Base-by-base conservation (phyloP, 2,113 vertebrate species). In the Rissa tridactyla region DNA sequence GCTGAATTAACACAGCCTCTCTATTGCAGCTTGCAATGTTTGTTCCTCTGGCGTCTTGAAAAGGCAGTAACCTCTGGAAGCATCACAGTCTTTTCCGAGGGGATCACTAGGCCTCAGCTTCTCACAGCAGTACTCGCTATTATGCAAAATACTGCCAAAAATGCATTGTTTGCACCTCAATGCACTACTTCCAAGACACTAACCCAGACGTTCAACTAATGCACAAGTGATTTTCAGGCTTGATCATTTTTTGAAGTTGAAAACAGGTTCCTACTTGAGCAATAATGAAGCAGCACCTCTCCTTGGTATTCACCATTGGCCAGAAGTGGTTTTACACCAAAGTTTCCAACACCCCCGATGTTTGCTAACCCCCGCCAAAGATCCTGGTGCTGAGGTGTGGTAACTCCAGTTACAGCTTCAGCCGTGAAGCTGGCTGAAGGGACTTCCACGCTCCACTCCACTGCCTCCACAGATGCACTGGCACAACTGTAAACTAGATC, bases 381-480 rank as follows among this genome's bases (percentile, higher is more conserved):
- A 57, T 29, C 38, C n/a, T 68, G 71, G 51, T 49, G 54, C 69
- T 84, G 78, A 86, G 90, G 47, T 57, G 66, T 7, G 5, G 75
- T 62, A 58, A 58, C 52, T 77, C 36, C 52, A 44, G 60, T 29
- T 8, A 55, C 68, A 58, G 72, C 61, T 82, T 84, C 60, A 42
- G 72, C 68, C 9, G 1, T 4, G 64, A 40, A 61, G 66, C 46
- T 68, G 60, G 30, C 21, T 32, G 42, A 30, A 62, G 30, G 25
- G 32, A 60, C 34, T 54, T 32, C 29, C 49, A 25, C 1, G 13
- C 58, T 69, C 57, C 15, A 8, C 51, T 65, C 34, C 61, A 19
- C 66, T 32, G 51, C 72, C 27, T 55, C 72, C 2, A 0, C 57
- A 57, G 42, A 36, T 17, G 25, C 3, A 1, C 38, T 2, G 0